phyloP scores from a whole-genome alignment of 2,797 vertebrate species.

The Steatocranus sp. region DNA sequence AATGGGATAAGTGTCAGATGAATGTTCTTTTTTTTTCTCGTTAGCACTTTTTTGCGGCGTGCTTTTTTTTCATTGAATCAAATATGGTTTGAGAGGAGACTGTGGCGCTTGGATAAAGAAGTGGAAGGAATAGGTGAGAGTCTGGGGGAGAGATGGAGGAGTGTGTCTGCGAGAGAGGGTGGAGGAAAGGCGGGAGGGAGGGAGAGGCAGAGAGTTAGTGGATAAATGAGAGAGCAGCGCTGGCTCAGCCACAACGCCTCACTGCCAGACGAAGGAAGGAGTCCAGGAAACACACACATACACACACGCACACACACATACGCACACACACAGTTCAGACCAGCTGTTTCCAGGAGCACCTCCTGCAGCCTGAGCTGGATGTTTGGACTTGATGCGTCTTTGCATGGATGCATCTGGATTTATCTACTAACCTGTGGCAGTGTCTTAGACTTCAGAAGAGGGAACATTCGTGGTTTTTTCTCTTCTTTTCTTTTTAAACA shows the following conservation, averaged over 20 bases:
- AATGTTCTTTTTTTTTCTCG: background rate
- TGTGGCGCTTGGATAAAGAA: slow-evolving; percentile 8
- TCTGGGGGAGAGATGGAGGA: slow-evolving; percentile 20
- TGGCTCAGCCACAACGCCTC: slow-evolving; percentile 59
- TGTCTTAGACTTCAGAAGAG: slow-evolving; percentile 10
- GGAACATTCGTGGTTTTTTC: background rate
- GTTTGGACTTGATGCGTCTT: slow-evolving; percentile 16
- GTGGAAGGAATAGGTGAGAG: slow-evolving; percentile 5
- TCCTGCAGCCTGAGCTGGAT: slow-evolving; percentile 41
- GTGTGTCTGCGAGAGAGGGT: slow-evolving; percentile 8
- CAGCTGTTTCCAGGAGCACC: slow-evolving; percentile 29
- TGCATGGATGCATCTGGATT: slow-evolving; percentile 35
- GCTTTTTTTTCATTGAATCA: background rate
- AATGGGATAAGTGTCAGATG: background rate
- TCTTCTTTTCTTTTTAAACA: background rate
- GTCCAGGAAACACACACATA: slow-evolving; percentile 30
- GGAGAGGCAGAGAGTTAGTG: slow-evolving; percentile 35
- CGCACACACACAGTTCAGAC: background rate
- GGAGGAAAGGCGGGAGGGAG: background rate
- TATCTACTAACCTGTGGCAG: slow-evolving; percentile 34
- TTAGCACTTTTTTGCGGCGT: background rate
- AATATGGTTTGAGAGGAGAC: background rate
- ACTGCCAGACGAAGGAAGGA: slow-evolving; percentile 46
- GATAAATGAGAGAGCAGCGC: slow-evolving; percentile 51
- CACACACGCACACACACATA: background rate